Evolutionary conservation across 1,140 invertebrate genomes (phyloP), one percentile per base, ranked within the genome.

Genomic region (Acromyrmex heyeri): DNA sequence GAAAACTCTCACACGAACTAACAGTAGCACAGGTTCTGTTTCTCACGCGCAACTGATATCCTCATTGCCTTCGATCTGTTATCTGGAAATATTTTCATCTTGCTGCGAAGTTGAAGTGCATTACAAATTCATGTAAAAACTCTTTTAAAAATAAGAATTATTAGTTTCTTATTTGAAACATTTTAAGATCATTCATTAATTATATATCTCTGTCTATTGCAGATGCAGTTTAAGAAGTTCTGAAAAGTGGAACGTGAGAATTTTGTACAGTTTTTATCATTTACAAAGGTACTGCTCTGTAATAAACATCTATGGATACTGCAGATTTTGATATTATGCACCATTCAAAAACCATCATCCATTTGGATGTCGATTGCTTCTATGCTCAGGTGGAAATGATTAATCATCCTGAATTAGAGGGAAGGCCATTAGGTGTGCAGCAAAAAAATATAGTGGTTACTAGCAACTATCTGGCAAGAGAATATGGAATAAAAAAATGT

Each of bases 331-430:
- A 94, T 76, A 48, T 69, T 64, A 90, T 92, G 73, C 91, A 90
- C 59, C 97, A 97, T 94, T 92, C 95, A 14, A 96, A 96, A 93
- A 96, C 96, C 86, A 97, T 98, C 73, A 96, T 98, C 90, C 97
- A 98, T 91, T 95, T 98, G 91, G 97, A 98, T 93, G 95, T 98
- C 90, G 97, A 98, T 91, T 98, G 97, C 93, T 98, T 97, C 94
- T 98, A 98, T 94, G 97, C 97, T 73, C 97, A 98, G 96, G 97
- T 98, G 85, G 97, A 98, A 95, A 97, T 97, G 95, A 90, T 97
- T 44, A 96, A 96, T 85, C 96, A 97, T 93, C 97, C 97, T 1
- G 95, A 96, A 88, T 93, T 97, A 18, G 94, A 95, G 61, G 94
- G 95, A 27, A 96, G 96, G 88, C 97, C 97, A 1, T 93, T 98